A percentile compares a stretch with the other conserved stretches of the same genome.
phyloP scores from a whole-genome alignment of 2,888 invertebrate species.

The Clanis bilineata region DNA sequence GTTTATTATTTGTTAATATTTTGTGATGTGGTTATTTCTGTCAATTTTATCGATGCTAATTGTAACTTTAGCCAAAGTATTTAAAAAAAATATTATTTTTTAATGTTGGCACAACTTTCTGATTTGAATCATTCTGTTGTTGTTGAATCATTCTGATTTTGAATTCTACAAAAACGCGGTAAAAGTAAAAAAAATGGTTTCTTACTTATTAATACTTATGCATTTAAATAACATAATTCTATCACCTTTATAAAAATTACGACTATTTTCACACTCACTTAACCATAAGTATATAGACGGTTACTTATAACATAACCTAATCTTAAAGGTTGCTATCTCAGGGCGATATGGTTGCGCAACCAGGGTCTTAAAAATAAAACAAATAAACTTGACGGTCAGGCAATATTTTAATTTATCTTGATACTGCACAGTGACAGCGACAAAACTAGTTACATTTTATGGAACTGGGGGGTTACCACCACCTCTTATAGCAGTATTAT shows the following conservation, averaged over 20 bases:
- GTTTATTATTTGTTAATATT: background rate
- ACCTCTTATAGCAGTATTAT: too few relatives aligned
- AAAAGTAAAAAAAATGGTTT: background rate
- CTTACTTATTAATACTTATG: background rate
- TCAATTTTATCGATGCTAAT: background rate
- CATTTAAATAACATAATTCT: background rate
- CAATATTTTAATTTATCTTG: too few relatives aligned
- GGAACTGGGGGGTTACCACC: too few relatives aligned
- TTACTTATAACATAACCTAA: background rate
- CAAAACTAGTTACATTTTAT: too few relatives aligned
- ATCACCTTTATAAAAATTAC: slow-evolving; percentile 1
- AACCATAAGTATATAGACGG: background rate
- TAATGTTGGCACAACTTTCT: too few relatives aligned
- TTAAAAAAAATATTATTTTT: too few relatives aligned
- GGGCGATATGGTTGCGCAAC: background rate
- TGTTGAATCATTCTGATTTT: too few relatives aligned
- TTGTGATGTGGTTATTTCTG: background rate
- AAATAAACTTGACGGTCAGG: too few relatives aligned
- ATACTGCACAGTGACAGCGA: too few relatives aligned
- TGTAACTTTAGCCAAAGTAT: background rate
- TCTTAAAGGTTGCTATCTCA: background rate
- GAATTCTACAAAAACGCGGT: background rate
- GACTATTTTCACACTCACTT: slow-evolving; percentile 6
- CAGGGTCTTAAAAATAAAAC: background rate
- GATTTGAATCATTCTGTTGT: too few relatives aligned